Evolutionary conservation across 1,140 invertebrate species (phyloP).

Genomic region (Drosophila kanapiae): DNA sequence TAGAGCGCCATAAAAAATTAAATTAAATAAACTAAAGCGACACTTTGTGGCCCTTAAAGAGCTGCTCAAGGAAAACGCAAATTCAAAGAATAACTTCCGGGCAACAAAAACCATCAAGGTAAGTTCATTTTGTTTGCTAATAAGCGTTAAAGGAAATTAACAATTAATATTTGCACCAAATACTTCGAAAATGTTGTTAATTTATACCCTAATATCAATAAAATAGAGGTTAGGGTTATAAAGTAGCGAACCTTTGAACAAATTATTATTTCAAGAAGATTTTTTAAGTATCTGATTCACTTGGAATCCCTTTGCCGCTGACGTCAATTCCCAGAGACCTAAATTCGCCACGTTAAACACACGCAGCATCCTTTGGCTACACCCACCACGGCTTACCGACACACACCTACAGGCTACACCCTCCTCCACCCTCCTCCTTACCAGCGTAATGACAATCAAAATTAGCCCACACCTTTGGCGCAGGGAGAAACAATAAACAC

Average conservation of each 20-base stretch:
- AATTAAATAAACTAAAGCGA: conserved; percentile 19
- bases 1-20: conserved; percentile 31
- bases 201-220: too few relatives aligned
- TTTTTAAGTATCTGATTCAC: not conserved
- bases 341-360: not conserved
- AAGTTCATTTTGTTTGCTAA: not conserved
- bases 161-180: not conserved
- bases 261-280: not conserved
- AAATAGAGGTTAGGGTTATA: too few relatives aligned
- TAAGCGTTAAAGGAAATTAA: not conserved
- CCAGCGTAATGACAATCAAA: conserved; percentile 24
- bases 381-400: conserved; percentile 15
- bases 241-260: too few relatives aligned
- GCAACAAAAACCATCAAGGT: conserved; percentile 2
- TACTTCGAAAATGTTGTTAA: not conserved
- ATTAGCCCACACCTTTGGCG: conserved; percentile 50
- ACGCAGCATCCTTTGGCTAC: conserved; percentile 14
- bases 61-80: conserved; percentile 5
- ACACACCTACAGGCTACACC: not conserved
- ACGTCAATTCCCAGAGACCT: conserved; percentile 13
- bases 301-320: not conserved
- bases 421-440: not conserved
- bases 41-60: conserved; percentile 27
- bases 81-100: not conserved
- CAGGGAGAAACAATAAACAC: conserved; percentile 65